phyloP scores from a whole-genome alignment of 1,140 invertebrate genomes.

The Sminthurinus signatus region DNA sequence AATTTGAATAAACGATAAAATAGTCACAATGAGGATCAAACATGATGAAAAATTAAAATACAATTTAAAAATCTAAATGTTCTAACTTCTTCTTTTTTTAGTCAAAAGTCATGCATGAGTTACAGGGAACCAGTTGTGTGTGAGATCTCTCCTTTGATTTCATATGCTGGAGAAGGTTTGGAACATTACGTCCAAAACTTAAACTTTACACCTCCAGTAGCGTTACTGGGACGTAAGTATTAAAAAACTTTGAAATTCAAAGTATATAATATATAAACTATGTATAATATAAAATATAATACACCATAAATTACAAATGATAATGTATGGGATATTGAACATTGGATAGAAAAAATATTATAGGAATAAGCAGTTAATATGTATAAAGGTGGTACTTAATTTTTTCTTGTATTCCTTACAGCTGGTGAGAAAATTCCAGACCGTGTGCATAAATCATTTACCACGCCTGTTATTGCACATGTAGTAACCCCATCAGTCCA shows the following conservation, averaged over 20 bases:
- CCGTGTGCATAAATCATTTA: conserved; percentile 2
- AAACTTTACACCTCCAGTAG: conserved; percentile 60
- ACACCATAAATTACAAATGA: too few species aligned
- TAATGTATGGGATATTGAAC: too few species aligned
- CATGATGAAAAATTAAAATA: too few species aligned
- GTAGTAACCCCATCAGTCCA: conserved; percentile 13
- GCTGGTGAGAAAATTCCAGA: conserved; percentile 15
- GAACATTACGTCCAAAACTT: conserved; percentile 58
- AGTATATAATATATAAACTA: too few species aligned
- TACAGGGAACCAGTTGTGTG: conserved; percentile 59
- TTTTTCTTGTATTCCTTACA: too few species aligned
- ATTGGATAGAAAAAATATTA: too few species aligned
- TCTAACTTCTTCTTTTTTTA: conserved; percentile 42
- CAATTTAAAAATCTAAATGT: too few species aligned
- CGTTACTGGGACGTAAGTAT: conserved; percentile 13
- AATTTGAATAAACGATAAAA: conserved; percentile 2
- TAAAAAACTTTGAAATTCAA: too few species aligned
- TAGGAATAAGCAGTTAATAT: too few species aligned
- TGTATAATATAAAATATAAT: too few species aligned
- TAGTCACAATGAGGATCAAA: too few species aligned
- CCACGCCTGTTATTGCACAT: conserved; percentile 25
- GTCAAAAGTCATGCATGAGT: conserved; percentile 46
- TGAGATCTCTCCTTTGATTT: conserved; percentile 87
- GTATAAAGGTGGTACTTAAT: too few species aligned
- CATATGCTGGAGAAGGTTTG: conserved; percentile 83